Base-by-base conservation (phyloP, 2,888 invertebrate species). In the Volucella inflata region DNA sequence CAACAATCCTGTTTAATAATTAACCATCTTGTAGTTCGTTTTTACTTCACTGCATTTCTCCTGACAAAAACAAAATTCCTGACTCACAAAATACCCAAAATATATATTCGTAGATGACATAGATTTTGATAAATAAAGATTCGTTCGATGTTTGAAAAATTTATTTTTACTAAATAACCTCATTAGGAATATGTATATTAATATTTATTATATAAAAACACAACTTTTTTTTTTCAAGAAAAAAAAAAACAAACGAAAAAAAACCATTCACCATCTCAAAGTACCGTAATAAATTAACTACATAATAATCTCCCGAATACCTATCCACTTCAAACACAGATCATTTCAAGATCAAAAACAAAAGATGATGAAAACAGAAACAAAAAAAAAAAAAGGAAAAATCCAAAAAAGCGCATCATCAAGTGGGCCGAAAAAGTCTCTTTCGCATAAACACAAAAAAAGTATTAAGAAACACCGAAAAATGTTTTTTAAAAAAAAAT, bases 401-500 rank as follows among this genome's bases (percentile, higher is more conserved):
- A 9, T 16, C 17, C 8, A 40, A 16, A 46, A 46, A 44, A 67
- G 17, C 46, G 46, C 57, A 57, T 42, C 16, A 17, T 40, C 59
- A 67, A 57, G 46, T 55, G 53, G 44, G 38, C 36, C 17, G 16
- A 30, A 53, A 36, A 16, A 50, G 59, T 10, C 40, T n/a, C 60
- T 50, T 53, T 48, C 50, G 42, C 2, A 11, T 40, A 17, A 40
- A 40, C 10, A 40, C 14, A 59, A 8, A 72, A n/a, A 44, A 51
- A 50, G 51, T 46, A 67, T 60, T 50, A 59, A 71, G 50, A 53
- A 30, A 70, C 67, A 68, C 59, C 64, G 16, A 55, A 38, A 36
- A 38, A 51, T 42, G 60, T 60, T 44, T 10, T 30, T 2, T 6
- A 38, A 40, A 36, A 64, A 38, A 42, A n/a, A 48, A 38, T 46